Evolutionary conservation across 2,797 vertebrate species (phyloP), one percentile per base, ranked within the genome.

Genomic region (Parambassis ranga): DNA sequence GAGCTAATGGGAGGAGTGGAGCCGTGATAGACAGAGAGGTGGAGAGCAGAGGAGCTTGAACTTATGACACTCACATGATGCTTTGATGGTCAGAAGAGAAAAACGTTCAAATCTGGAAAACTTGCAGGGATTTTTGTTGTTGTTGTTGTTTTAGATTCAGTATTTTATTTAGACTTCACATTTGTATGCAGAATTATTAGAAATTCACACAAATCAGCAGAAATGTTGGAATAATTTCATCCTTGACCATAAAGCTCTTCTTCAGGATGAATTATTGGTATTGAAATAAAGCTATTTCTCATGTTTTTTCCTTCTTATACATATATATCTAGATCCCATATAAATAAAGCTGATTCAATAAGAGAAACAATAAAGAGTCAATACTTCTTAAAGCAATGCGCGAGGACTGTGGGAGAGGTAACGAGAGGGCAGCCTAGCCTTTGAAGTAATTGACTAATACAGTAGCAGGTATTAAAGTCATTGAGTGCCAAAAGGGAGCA

Each of bases 381-480:
- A 65, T 74, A 77, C 68, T 26, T 72, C 59, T 60, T 83, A 74
- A 33, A 77, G 52, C 61, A 65, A 36, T 38, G 26, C 64, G 69
- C 49, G 46, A 46, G 77, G 65, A 52, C 69, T 68, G 70, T 46
- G 62, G 58, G 58, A 76, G 76, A 77, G 80, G 84, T 83, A 85
- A 73, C 46, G 41, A 79, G 86, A 78, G 86, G 87, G 90, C 92
- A 94, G 92, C 90, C 91, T 73, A 84, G 93, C 94, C 95, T 97
- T 95, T 96, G 93, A 94, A 92, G 95, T 96, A 96, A 98, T 98
- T 97, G 96, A 96, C 96, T 98, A 97, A 98, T 97, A 97, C 96
- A 95, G 95, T 95, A 94, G 94, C 82, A 88, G 93, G 96, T 98
- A 97, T 99, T 98, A 98, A 96, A 98, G 96, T 96, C 95, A 96